Evolutionary conservation across 2,113 vertebrate genomes (phyloP).

Genomic region (Bufo gargarizans): DNA sequence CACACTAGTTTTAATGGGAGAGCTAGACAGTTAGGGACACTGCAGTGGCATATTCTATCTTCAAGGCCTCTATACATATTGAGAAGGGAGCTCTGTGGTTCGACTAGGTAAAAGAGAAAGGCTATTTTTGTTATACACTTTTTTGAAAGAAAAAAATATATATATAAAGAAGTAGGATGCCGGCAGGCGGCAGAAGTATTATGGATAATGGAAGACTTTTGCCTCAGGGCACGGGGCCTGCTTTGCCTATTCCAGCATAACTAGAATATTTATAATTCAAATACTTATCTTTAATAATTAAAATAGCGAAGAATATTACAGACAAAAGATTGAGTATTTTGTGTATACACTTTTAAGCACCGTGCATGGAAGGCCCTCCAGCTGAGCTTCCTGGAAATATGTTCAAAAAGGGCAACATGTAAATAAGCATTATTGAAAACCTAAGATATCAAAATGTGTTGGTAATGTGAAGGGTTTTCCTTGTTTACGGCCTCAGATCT

Average conservation of each 20-base stretch:
- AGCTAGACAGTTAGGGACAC: constrained; percentile 96
- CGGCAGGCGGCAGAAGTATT: constrained; percentile 98
- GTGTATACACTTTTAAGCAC: constrained; percentile 84
- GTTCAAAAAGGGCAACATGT: constrained; percentile 78
- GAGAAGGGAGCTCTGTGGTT: constrained; percentile 89
- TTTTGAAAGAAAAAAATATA: constrained; percentile 91
- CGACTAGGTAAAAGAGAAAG: constrained; percentile 84
- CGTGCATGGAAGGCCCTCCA: constrained; percentile 82
- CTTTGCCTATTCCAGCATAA: constrained; percentile 99
- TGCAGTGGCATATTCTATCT: constrained; percentile 95
- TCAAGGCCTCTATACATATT: constrained; percentile 96
- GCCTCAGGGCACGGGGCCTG: constrained; percentile 96
- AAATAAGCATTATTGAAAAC: constrained; percentile 77
- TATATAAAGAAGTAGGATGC: constrained; percentile 93
- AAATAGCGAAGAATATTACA: constrained; percentile 97
- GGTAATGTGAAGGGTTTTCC: constrained; percentile 71
- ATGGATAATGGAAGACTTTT: constrained; percentile 99
- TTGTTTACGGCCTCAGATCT: constrained; percentile 71
- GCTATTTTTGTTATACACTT: constrained; percentile 91
- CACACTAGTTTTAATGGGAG: constrained; percentile 86
- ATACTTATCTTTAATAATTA: constrained; percentile 99
- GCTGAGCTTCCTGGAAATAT: constrained; percentile 76
- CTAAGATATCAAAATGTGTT: constrained; percentile 77
- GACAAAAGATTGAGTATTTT: constrained; percentile 91
- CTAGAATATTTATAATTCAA: constrained; percentile 99